A percentile compares a stretch with the other conserved stretches of the same genome.
These are phyloP conservation scores for Eulemur coronatus DNA, from an alignment of 2,797 vertebrate genomes.

Conservation along the genomic window DNA sequence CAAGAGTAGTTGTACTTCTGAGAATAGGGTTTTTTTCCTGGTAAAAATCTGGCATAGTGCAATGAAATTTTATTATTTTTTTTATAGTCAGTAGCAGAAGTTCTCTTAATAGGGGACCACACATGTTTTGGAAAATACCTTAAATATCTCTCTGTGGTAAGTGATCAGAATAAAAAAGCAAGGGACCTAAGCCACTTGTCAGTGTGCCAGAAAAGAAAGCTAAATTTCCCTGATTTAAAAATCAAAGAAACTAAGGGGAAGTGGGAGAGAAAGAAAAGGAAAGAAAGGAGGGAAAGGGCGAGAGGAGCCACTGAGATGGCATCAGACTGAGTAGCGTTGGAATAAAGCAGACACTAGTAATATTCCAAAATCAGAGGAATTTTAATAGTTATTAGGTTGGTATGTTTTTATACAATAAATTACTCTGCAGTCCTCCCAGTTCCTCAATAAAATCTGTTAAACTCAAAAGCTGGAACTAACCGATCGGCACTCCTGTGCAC, in stretches of 20 bases:
- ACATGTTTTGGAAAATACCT: neutral
- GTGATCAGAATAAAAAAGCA: neutral
- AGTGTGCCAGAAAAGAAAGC: neutral
- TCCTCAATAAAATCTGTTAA: neutral
- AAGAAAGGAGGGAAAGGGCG: neutral
- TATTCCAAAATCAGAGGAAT: neutral
- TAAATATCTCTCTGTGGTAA: neutral
- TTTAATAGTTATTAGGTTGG: neutral
- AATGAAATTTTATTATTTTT: neutral
- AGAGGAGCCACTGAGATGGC: neutral
- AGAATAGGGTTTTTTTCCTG: neutral
- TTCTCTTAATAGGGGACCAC: neutral
- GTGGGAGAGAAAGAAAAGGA: fast-evolving
- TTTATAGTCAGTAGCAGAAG: neutral
- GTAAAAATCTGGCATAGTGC: neutral
- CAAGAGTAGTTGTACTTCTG: neutral
- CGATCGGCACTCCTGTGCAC: too few species aligned
- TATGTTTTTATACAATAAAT: neutral
- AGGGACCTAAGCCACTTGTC: neutral
- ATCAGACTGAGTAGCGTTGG: neutral
- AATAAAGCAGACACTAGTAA: neutral
- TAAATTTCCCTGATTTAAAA: neutral
- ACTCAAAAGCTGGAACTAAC: neutral
- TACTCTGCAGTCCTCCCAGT: neutral
- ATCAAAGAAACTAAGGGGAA: neutral